Evolutionary conservation across 2,113 vertebrate species (phyloP).

Genomic region (Pyrgilauda ruficollis): DNA sequence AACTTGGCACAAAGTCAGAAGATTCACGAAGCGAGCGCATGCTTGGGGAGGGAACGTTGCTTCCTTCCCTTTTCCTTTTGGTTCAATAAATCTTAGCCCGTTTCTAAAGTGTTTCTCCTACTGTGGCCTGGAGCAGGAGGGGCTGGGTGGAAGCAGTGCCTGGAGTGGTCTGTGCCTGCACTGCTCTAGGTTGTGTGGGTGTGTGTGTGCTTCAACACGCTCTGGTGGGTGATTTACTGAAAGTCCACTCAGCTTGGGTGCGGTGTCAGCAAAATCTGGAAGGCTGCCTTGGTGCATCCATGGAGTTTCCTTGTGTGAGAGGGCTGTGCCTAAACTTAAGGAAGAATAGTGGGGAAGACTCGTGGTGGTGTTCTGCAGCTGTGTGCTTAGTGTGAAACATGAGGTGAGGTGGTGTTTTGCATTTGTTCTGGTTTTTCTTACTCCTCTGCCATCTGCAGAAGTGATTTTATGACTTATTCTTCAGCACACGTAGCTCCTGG

Average conservation of each 20-base stretch:
- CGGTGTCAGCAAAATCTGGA: background rate
- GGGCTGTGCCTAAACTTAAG: background rate
- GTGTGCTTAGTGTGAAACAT: background rate
- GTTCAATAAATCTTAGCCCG: background rate
- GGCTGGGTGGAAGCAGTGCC: background rate
- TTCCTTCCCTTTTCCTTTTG: background rate
- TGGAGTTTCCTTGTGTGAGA: background rate
- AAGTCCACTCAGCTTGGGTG: background rate
- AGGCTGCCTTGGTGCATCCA: background rate
- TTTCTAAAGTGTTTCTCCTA: background rate
- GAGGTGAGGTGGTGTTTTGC: background rate
- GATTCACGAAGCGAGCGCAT: background rate
- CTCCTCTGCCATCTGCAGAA: background rate
- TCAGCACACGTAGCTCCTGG: background rate
- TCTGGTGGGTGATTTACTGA: background rate
- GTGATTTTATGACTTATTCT: background rate
- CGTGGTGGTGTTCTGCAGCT: background rate
- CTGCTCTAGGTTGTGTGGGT: background rate
- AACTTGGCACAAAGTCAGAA: background rate
- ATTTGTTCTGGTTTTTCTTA: background rate
- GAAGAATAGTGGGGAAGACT: background rate
- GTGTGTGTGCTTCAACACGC: background rate
- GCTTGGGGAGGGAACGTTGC: background rate
- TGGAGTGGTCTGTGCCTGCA: background rate
- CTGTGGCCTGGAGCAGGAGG: background rate